Evolutionary conservation across 2,113 vertebrate species (phyloP).

Genomic region (Periophthalmus modestus): DNA sequence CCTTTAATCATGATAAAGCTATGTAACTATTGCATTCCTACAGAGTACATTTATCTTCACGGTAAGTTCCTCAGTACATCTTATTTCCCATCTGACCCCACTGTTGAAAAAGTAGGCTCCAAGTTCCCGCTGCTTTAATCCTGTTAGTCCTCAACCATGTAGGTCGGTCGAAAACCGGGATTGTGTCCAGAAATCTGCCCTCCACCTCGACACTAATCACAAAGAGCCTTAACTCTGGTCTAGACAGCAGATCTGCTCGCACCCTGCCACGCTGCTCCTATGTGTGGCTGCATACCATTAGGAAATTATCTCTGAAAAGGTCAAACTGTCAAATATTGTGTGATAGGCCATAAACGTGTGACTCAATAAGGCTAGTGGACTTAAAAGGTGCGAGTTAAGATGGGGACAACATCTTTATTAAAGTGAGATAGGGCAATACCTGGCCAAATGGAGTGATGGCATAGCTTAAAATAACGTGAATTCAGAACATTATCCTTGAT

Average conservation of each 20-base stretch:
- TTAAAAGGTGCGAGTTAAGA: background rate
- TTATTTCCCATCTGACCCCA: constrained; percentile 20
- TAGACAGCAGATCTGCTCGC: constrained; percentile 54
- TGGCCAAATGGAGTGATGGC: background rate
- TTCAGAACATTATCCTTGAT: too few relatives aligned
- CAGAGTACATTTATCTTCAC: background rate
- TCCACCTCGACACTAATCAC: constrained; percentile 41
- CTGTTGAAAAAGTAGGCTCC: background rate
- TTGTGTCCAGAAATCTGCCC: constrained; percentile 44
- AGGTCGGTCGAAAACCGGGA: constrained; percentile 34
- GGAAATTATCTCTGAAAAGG: constrained; percentile 26
- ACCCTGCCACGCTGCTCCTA: constrained; percentile 23
- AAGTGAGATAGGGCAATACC: background rate
- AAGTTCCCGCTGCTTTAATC: constrained; percentile 38
- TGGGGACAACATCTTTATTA: background rate
- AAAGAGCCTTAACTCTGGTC: constrained; percentile 54
- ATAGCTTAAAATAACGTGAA: background rate
- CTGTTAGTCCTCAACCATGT: constrained; percentile 26
- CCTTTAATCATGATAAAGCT: too few relatives aligned
- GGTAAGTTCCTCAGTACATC: background rate
- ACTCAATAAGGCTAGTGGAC: background rate
- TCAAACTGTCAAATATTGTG: background rate
- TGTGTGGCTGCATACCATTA: constrained; percentile 13
- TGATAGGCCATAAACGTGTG: background rate
- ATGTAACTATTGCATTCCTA: background rate